Evolutionary conservation across 2,113 vertebrate species (phyloP).

Genomic region (Dascyllus trimaculatus): DNA sequence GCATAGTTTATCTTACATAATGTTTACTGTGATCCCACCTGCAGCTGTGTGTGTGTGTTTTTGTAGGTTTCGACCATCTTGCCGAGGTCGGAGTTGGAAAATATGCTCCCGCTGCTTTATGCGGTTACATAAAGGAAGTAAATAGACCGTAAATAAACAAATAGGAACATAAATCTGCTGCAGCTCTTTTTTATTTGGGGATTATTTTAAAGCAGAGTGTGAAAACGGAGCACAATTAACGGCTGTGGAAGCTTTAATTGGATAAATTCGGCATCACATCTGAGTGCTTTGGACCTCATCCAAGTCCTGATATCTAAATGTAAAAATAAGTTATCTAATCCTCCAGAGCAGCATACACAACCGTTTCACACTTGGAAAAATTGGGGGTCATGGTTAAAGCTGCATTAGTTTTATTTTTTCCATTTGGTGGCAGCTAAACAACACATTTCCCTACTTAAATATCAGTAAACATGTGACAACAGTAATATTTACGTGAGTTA

Average conservation of each 20-base stretch:
- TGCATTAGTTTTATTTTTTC: too few relatives aligned
- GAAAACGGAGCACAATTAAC: background rate
- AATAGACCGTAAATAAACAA: background rate
- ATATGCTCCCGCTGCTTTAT: too few relatives aligned
- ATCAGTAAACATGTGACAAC: too few relatives aligned
- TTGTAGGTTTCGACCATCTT: too few relatives aligned
- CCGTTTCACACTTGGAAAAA: too few relatives aligned
- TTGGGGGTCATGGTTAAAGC: too few relatives aligned
- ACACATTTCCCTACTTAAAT: too few relatives aligned
- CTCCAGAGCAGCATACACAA: background rate
- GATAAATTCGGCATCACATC: background rate
- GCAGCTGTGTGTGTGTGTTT: too few relatives aligned
- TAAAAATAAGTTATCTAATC: background rate
- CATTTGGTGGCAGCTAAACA: too few relatives aligned
- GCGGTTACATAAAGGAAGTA: too few relatives aligned
- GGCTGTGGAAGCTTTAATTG: background rate
- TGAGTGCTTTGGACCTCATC: conserved; percentile 2
- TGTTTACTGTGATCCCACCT: background rate
- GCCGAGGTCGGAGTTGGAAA: too few relatives aligned
- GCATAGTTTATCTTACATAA: background rate
- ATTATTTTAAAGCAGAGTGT: background rate
- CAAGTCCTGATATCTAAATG: background rate
- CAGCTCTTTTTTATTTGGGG: background rate
- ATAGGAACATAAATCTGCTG: background rate
- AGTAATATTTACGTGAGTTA: too few relatives aligned